Percentiles rank a stretch among this genome's conserved stretches.
Conservation (phyloP, 2,888 invertebrate species). For the Podabrus alpinus region DNA sequence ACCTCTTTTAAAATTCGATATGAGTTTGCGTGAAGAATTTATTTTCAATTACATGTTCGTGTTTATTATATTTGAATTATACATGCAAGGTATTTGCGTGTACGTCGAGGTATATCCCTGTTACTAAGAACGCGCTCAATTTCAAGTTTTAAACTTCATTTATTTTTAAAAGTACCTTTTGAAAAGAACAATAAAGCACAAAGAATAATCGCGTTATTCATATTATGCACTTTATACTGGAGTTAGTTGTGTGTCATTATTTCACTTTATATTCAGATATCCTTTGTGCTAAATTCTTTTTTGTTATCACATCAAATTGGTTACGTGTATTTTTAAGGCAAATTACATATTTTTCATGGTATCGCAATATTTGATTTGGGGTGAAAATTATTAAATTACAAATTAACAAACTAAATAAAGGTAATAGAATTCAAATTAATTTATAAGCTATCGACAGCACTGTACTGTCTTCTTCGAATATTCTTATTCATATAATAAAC, state of each 20-base stretch:
- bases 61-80: background rate
- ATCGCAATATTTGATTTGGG: background rate
- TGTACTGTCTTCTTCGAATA: too few species aligned
- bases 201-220: slow-evolving; percentile 1
- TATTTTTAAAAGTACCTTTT: background rate
- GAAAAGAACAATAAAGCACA: slow-evolving; percentile 3
- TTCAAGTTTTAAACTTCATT: slow-evolving; percentile 2
- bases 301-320: background rate
- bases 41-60: background rate
- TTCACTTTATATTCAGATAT: background rate
- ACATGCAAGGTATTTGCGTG: background rate
- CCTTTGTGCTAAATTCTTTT: background rate
- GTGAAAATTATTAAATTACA: background rate
- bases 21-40: background rate
- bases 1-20: background rate
- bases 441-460: too few species aligned
- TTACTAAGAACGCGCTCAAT: background rate
- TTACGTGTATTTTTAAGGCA: background rate
- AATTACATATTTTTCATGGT: background rate
- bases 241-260: background rate
- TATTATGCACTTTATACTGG: background rate
- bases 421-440: too few species aligned
- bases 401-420: background rate
- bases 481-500: too few species aligned
- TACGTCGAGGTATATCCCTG: background rate